Evolutionary conservation across 92 coral and sea anemone species (phyloP).

Genomic region (Phenganax stokvisi): DNA sequence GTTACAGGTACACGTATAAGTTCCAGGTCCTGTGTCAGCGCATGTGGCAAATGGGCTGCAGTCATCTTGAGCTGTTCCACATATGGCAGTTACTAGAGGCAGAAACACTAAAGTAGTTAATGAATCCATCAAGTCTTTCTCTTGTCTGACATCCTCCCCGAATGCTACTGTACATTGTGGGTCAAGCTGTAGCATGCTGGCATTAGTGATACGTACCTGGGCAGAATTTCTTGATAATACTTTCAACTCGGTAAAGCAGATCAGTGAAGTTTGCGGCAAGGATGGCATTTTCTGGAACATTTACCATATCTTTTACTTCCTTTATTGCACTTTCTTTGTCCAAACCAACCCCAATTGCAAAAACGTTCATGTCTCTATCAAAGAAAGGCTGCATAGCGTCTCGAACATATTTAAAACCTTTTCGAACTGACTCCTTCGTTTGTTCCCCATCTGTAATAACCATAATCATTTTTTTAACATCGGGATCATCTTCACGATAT

Average conservation of each 20-base stretch:
- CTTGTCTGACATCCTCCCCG: too few relatives aligned
- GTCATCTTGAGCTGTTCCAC: neutral
- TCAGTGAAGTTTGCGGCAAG: conserved; percentile 53
- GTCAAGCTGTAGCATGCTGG: too few relatives aligned
- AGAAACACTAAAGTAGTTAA: neutral
- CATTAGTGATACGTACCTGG: too few relatives aligned
- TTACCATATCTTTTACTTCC: conserved; percentile 42
- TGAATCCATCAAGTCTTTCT: too few relatives aligned
- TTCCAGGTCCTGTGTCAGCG: neutral
- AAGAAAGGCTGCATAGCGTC: conserved; percentile 22
- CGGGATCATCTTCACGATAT: neutral
- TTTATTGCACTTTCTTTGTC: conserved; percentile 2
- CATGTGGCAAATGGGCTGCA: conserved; percentile 2
- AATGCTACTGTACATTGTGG: too few relatives aligned
- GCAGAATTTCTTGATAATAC: conserved; percentile 16
- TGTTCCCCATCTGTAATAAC: conserved; percentile 25
- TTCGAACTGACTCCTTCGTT: neutral
- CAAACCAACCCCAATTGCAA: conserved; percentile 12
- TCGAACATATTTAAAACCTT: neutral
- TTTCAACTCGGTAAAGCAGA: conserved; percentile 48
- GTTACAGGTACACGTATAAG: neutral
- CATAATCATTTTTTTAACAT: conserved; percentile 10
- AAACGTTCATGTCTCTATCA: neutral
- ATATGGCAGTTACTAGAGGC: neutral
- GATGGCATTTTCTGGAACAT: conserved; percentile 60